Conservation (phyloP, 2,113 vertebrate species). For the Vireo altiloquus region DNA sequence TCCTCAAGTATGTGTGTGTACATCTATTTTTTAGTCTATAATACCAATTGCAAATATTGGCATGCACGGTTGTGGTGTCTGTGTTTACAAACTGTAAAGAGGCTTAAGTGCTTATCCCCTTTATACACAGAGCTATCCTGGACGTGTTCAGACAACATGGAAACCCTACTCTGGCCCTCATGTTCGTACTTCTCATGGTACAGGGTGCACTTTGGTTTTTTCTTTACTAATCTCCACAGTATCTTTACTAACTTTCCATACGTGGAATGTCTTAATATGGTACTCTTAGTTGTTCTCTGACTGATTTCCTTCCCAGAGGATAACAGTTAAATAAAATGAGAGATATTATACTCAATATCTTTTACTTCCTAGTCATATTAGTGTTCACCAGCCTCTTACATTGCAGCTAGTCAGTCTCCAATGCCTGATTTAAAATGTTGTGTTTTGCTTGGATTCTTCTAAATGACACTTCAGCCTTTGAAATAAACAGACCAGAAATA, state of each 20-base stretch:
- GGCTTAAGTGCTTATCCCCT: slow-evolving; percentile 22
- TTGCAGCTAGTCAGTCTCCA: background rate
- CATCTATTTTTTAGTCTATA: background rate
- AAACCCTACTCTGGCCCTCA: background rate
- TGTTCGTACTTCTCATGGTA: background rate
- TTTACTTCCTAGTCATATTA: background rate
- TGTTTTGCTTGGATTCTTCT: background rate
- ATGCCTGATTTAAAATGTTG: background rate
- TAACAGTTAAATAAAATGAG: background rate
- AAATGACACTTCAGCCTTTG: background rate
- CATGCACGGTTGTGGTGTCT: background rate
- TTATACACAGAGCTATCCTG: slow-evolving; percentile 4
- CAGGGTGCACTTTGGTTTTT: background rate
- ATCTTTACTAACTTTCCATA: background rate
- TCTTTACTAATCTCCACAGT: background rate
- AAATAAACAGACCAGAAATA: background rate
- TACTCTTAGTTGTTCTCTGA: background rate
- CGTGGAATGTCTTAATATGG: background rate
- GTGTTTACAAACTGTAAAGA: slow-evolving; percentile 26
- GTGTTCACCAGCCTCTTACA: background rate
- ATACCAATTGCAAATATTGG: slow-evolving; percentile 35
- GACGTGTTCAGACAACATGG: background rate
- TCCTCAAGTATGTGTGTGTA: background rate
- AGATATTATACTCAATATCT: background rate
- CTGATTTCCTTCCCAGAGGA: background rate